Evolutionary conservation across 2,797 vertebrate genomes (phyloP), one percentile per base, ranked within the genome.

Genomic region (Sandelia bainsii): DNA sequence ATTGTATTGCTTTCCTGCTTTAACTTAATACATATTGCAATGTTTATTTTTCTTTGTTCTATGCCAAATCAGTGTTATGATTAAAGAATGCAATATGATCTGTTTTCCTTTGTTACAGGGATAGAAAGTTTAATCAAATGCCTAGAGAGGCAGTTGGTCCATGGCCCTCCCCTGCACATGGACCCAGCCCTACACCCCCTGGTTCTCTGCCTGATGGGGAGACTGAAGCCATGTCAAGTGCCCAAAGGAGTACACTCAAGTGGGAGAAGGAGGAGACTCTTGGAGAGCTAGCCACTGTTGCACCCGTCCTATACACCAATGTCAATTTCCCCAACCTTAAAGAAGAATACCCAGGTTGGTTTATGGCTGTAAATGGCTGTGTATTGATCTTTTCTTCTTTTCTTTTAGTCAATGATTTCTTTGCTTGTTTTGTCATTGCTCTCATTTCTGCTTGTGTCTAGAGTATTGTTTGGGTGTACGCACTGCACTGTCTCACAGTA

Each of bases 241-340:
- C 98, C 75, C 98, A 99, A 72, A 95, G 97, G 83, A 99, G 98
- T 87, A 98, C 97, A 1, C 95, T 99, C 0, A 99, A 99, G 80
- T 99, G 98, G 98, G 98, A 99, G 85, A 99, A 99, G 71, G 98
- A 99, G 76, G 98, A 99, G 90, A 96, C 96, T 5, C 95, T 99
- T 66, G 98, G 97, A 52, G 98, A 99, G 77, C 95, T 97, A 91
- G 98, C 98, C 53, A 99, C 98, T 1, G 98, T 99, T 10, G 98
- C 98, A 1, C 98, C 98, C 0, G 98, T 99, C 73, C 96, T 99
- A 3, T 99, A 99, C 83, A 99, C 98, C 20, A 99, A 99, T 80
- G 94, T 99, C 64, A 99, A 99, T 89, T 99, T 99, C 73, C 97
- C 98, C 70, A 97, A 93, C 71, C 94, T 99, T 61, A 99, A 97